Evolutionary conservation across 2,113 vertebrate species (phyloP), one percentile per base, ranked within the genome.

Genomic region (Falcunculus frontatus): DNA sequence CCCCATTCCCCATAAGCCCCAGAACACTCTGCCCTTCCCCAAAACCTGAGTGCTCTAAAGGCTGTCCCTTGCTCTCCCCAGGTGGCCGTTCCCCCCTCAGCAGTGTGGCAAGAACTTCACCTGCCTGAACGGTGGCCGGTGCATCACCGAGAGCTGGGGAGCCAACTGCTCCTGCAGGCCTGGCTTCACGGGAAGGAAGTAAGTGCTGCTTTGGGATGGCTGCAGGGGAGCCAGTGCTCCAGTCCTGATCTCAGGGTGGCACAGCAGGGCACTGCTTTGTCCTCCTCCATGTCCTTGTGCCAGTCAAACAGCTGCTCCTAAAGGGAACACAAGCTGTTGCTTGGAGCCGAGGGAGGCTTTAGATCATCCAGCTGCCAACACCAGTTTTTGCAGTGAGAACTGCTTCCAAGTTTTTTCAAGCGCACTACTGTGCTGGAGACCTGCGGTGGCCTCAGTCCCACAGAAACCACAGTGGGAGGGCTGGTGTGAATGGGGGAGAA

Each of bases 141-240:
- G 99, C 65, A 69, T 96, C 16, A 98, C 96, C 0, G 98, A 98
- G 5, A 81, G 93, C 18, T 97, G 93, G 96, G 98, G 98, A 52
- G 98, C 98, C 84, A 99, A 99, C 98, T 99, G 99, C 97, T 99
- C 98, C 53, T 99, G 99, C 96, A 98, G 79, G 84, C 98, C 97
- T 0, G 99, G 98, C 30, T 99, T 98, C 94, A 95, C 94, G 1
- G 99, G 99, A 10, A 95, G 92, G 94, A 99, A 98, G 99, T 99
- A 96, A 89, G 80, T 87, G 85, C 25, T 37, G 3, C 7, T 32
- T 18, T 27, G 41, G 10, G 62, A 4, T 47, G 41, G 46, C 35
- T 64, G 70, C 30, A 11, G 1, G 33, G 35, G 35, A 35, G 39
- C 25, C n/a, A 2, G 37, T 8, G 67, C 56, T 59, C n/a, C 0